These are phyloP conservation scores for Epizoanthus scotinus DNA, from an alignment of 92 coral and sea anemone genomes.

Conservation along the genomic window DNA sequence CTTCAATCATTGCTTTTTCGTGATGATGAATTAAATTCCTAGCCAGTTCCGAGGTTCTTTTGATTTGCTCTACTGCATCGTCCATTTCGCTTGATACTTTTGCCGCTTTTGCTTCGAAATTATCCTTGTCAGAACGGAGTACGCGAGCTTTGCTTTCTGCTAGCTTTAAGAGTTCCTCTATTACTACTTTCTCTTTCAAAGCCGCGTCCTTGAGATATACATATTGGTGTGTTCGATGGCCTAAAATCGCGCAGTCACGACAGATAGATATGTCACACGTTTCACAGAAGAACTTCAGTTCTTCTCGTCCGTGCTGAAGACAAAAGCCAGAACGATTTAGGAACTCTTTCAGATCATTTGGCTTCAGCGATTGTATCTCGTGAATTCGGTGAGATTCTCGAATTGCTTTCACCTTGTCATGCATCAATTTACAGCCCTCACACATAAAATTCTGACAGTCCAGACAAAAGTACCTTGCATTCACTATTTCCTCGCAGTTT, in stretches of 20 bases:
- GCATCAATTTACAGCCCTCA: slow-evolving; percentile 25
- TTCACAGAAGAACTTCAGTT: slow-evolving; percentile 35
- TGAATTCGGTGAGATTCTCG: slow-evolving; percentile 27
- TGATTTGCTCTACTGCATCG: slow-evolving; percentile 5
- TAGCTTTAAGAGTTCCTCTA: slow-evolving; percentile 15
- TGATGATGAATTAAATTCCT: slow-evolving; percentile 25
- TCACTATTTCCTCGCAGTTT: slow-evolving; percentile 28
- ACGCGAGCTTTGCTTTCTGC: slow-evolving; percentile 21
- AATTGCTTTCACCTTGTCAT: slow-evolving; percentile 25
- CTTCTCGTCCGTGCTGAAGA: slow-evolving; percentile 16
- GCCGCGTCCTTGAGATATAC: slow-evolving; percentile 28
- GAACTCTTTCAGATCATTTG: slow-evolving; percentile 19
- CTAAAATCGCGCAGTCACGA: slow-evolving; percentile 39
- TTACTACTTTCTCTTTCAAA: slow-evolving; percentile 27
- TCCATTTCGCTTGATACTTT: slow-evolving; percentile 28
- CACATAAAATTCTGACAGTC: slow-evolving; percentile 44
- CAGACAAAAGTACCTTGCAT: slow-evolving; percentile 17
- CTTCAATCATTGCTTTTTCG: slow-evolving; percentile 26
- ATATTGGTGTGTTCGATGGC: slow-evolving; percentile 18
- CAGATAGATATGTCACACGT: slow-evolving; percentile 29
- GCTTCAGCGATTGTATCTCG: slow-evolving; percentile 11
- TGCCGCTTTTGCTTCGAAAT: slow-evolving; percentile 32
- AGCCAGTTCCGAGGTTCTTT: slow-evolving; percentile 16
- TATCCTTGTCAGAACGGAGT: slow-evolving; percentile 24
- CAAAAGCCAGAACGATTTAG: slow-evolving; percentile 32